Base-by-base conservation (phyloP, 2,113 vertebrate genomes). In the Hystrix brachyura region DNA sequence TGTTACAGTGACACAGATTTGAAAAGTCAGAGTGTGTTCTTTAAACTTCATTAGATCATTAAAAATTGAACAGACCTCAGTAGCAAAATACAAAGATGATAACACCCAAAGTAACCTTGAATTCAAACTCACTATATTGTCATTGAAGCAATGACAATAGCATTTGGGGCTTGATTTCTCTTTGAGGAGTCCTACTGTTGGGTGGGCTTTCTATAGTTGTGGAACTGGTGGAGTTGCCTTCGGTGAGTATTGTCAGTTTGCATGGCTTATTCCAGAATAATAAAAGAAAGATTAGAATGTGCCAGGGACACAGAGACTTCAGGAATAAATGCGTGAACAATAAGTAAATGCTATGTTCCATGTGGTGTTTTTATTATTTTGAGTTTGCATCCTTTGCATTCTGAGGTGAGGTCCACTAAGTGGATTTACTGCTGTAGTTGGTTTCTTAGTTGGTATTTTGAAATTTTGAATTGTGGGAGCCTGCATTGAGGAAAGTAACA, bases 41-140 rank as follows among this genome's bases (percentile, higher is more conserved):
- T 86, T 78, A 86, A 85, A 74, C 51, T 65, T 91, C 4, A 43
- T 59, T 43, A 51, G 90, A 84, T 91, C 7, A 23, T 93, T 88
- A 92, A 95, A 81, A 94, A 92, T 43, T 65, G 60, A 90, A 62
- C 60, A 74, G 0, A 59, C 8, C 15, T 69, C 48, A 80, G 7
- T 34, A 18, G 15, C 82, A 81, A 55, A 94, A 27, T 7, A 27
- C 34, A 21, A 53, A 87, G 81, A 76, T 86, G 87, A 0, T 76
- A 60, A 62, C 14, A 74, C 32, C 0, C 2, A 79, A 64, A 81
- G 65, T 48, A 86, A 34, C 23, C 43, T 23, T 51, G 59, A 83
- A 79, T 29, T 91, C 29, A 46, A 74, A 87, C 67, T 46, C 19
- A 0, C 67, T 32, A 14, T 38, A 55, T 27, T 94, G 87, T 84